These are phyloP conservation scores for Tanytarsus gracilentus DNA, from an alignment of 2,888 invertebrate species.

Conservation along the genomic window DNA sequence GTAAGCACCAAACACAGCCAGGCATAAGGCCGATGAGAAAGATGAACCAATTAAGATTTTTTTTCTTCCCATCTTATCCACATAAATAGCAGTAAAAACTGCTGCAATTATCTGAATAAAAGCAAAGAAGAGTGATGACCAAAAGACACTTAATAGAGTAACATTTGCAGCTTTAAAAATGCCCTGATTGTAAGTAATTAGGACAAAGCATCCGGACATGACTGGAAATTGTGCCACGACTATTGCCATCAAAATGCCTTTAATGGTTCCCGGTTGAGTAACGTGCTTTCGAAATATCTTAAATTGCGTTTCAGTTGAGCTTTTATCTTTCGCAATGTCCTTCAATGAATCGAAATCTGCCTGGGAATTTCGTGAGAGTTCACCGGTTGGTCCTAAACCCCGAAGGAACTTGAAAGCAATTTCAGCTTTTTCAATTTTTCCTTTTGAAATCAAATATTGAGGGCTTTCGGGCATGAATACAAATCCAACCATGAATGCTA, in stretches of 20 bases:
- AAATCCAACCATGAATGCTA: slow-evolving; percentile 55
- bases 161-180: slow-evolving; percentile 18
- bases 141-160: background rate
- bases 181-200: slow-evolving; percentile 19
- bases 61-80: slow-evolving; percentile 40
- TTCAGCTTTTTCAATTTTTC: slow-evolving; percentile 52
- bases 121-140: slow-evolving; percentile 16
- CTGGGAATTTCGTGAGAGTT: background rate
- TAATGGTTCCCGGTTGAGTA: slow-evolving; percentile 10
- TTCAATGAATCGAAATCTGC: slow-evolving; percentile 10
- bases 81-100: slow-evolving; percentile 32
- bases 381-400: background rate
- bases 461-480: slow-evolving; percentile 76
- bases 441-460: slow-evolving; percentile 52
- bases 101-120: slow-evolving; percentile 26
- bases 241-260: slow-evolving; percentile 12
- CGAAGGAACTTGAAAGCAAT: slow-evolving; percentile 33
- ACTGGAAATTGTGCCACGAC: slow-evolving; percentile 19
- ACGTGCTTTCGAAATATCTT: background rate
- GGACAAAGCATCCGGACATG: slow-evolving; percentile 22
- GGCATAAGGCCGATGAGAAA: slow-evolving; percentile 35
- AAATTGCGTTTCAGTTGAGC: background rate
- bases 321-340: background rate
- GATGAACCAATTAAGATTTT: slow-evolving; percentile 36
- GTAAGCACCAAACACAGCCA: slow-evolving; percentile 20